Base-by-base conservation (phyloP, 2,797 vertebrate genomes). In the Staurois parvus region DNA sequence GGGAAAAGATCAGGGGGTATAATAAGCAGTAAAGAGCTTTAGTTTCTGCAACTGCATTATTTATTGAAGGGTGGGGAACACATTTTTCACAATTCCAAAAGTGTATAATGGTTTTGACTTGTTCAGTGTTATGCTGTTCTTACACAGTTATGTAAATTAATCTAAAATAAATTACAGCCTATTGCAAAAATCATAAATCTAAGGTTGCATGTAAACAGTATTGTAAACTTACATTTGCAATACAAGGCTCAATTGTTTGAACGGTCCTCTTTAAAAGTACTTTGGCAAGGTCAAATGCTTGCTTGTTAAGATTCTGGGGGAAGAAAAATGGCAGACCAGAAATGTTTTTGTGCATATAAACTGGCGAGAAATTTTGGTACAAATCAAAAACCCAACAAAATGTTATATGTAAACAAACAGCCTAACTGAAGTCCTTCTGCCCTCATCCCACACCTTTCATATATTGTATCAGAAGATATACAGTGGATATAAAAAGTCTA, bases 251-350 rank as follows among this genome's bases (percentile, higher is more conserved):
- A 90, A 99, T 99, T 87, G 96, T 98, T 94, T 98, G 97, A 88
- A 98, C 97, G 0, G 98, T 99, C 92, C 97, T 97, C 94, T 99
- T 99, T 92, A 99, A 93, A 66, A 99, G 92, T 84, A 97, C 96
- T 95, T 98, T 99, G 77, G 98, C 97, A 87, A 99, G 95, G 91
- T 99, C 98, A 83, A 99, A 99, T 0, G 98, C 98, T 92, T 99
- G 98, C 92, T 99, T 99, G 91, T 99, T 99, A 94, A 99, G 94
- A 90, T 99, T 99, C 98, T 99, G 94, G 37, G 8, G 37, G 8
- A 72, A 93, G 19, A 69, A 79, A 56, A 0, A 56, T n/a, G 0
- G 26, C 30, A 30, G 21, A 73, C 19, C 15, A 56, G 19, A 45
- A 52, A 19, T 52, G 17, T 52, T 56, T 15, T 56, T 59, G n/a